Conservation (phyloP, 2,888 invertebrate genomes). For the Magallana nippona region DNA sequence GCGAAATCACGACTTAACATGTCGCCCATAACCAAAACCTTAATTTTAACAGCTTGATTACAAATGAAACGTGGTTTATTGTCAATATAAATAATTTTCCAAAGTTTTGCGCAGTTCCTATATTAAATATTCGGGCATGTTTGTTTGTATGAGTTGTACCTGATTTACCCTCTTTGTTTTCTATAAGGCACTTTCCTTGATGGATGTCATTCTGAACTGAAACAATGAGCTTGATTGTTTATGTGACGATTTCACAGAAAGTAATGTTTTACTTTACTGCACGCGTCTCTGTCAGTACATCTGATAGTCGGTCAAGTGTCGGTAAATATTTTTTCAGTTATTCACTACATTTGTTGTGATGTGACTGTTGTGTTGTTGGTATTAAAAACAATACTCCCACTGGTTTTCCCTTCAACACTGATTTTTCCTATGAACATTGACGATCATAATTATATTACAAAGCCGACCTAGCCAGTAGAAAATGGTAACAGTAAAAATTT, state of each 20-base stretch:
- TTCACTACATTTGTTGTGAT: no score
- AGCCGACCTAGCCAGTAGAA: no score
- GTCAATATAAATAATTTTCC: constrained; percentile 30
- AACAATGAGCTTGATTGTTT: background rate
- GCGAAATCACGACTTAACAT: constrained; percentile 22
- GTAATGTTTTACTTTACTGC: constrained; percentile 6
- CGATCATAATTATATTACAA: no score
- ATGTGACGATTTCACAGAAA: background rate
- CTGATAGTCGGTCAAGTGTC: no score
- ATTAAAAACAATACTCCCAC: no score
- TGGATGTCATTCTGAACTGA: background rate
- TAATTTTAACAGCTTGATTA: constrained; percentile 19
- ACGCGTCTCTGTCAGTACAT: background rate
- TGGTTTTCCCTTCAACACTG: no score
- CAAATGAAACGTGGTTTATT: constrained; percentile 26
- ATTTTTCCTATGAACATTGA: no score
- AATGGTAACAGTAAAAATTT: no score
- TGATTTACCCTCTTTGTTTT: background rate
- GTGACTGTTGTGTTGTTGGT: no score
- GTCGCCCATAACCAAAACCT: constrained; percentile 7
- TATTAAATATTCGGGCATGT: constrained; percentile 16
- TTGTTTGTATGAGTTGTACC: background rate
- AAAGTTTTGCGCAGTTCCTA: constrained; percentile 24
- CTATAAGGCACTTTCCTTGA: background rate
- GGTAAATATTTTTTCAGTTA: no score